Base-by-base conservation (phyloP, 2,113 vertebrate genomes). In the Charadrius vociferus region DNA sequence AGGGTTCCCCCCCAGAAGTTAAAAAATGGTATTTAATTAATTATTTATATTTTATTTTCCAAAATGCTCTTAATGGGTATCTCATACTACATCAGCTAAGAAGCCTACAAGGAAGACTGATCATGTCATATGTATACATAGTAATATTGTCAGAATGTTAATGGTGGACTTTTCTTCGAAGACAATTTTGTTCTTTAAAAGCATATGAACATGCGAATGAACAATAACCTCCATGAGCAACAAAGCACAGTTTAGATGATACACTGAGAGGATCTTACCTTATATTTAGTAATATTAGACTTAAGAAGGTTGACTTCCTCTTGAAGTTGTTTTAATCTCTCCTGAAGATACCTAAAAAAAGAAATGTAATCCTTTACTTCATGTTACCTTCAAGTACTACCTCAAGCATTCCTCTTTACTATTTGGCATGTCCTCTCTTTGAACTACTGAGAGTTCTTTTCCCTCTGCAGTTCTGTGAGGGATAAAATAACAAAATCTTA, bases 251-350 rank as follows among this genome's bases (percentile, higher is more conserved):
- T 68, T 93, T 45, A 63, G 32, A 63, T 59, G 30, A 63, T 37
- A 55, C 27, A 63, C 32, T 63, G 52, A 90, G 49, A 88, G n/a
- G 73, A 84, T 41, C 80, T 84, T 97, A 99, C 98, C 98, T 99
- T 99, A 95, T 99, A 99, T 96, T 99, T 99, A 88, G 98, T 96
- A 81, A 99, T 98, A 96, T 99, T 99, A 36, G 98, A 98, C 97
- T 99, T 99, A 63, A 99, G 98, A 95, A 99, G 98, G 95, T 97
- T 98, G 92, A 99, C 98, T 96, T 99, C 99, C 81, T 99, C 99
- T 56, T 99, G 99, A 80, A 99, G 98, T 87, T 99, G 99, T 95
- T 98, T 98, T 89, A 99, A 97, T 91, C 99, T 98, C 88, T 99
- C 99, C 74, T 99, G 99, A 93, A 99, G 98, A 97, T 99, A 99